phyloP scores from a whole-genome alignment of 2,888 invertebrate genomes.

The Heliothis peltigera region DNA sequence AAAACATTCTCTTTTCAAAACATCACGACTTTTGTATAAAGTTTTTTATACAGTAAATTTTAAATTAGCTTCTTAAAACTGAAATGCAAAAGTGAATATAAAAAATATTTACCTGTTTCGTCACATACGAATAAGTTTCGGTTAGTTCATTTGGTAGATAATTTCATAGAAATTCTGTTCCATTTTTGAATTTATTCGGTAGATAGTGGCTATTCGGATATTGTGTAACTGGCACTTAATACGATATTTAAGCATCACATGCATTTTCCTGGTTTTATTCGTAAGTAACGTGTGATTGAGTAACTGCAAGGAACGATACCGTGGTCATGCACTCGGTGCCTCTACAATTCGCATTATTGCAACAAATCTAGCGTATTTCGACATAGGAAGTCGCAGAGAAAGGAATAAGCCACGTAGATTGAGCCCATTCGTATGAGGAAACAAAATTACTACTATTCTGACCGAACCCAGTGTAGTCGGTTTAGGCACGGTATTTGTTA shows the following conservation, averaged over 20 bases:
- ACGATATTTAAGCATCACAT: not conserved
- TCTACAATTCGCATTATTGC: conserved; percentile 38
- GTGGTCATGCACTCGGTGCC: not conserved
- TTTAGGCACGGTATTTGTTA: conserved; percentile 14
- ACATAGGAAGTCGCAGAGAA: conserved; percentile 27
- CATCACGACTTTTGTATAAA: no score
- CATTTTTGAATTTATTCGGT: no score
- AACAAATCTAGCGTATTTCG: conserved; percentile 36
- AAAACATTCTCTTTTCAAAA: no score
- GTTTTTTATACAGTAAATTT: no score
- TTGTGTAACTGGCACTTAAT: no score
- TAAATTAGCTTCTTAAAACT: no score
- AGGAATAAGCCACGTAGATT: conserved; percentile 41
- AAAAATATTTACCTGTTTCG: no score
- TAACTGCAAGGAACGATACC: not conserved
- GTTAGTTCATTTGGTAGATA: no score
- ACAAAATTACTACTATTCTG: conserved; percentile 35
- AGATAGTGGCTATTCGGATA: no score
- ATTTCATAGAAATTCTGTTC: no score
- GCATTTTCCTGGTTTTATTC: not conserved
- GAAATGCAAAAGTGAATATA: no score
- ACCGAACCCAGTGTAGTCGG: conserved; percentile 12
- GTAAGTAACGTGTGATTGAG: not conserved
- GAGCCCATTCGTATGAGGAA: conserved; percentile 32
- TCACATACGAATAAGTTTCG: no score